phyloP scores from a whole-genome alignment of 2,888 invertebrate genomes.

The Hermodice carunculata region DNA sequence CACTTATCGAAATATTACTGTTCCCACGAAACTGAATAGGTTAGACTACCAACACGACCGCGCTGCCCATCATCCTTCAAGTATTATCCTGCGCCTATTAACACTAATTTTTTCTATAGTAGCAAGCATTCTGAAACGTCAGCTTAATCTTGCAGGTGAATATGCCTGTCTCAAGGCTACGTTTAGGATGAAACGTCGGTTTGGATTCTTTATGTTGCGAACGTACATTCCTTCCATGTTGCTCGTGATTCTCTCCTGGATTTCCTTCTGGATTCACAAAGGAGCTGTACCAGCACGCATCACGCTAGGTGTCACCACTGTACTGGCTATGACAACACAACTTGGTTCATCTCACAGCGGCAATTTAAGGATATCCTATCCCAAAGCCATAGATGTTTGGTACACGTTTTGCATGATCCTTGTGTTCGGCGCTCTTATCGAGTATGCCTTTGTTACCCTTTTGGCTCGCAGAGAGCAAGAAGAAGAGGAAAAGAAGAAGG shows the following conservation, averaged over 20 bases:
- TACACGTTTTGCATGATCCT: conserved; percentile 41
- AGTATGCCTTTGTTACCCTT: conserved; percentile 40
- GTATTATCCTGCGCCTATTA: no score
- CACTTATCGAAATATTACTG: no score
- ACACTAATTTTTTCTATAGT: no score
- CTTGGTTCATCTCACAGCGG: conserved; percentile 25
- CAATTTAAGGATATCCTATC: conserved; percentile 39
- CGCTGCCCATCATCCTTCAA: no score
- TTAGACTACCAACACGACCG: no score
- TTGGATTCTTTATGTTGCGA: conserved; percentile 43
- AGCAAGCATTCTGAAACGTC: no score
- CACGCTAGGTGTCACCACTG: conserved; percentile 35
- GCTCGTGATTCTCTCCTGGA: conserved; percentile 46
- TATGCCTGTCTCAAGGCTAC: conserved; percentile 39
- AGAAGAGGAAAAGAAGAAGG: neutral
- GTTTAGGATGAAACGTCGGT: conserved; percentile 37
- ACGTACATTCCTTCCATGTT: conserved; percentile 44
- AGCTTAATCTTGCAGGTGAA: no score
- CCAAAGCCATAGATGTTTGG: conserved; percentile 44
- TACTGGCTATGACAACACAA: conserved; percentile 29
- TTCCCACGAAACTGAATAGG: no score
- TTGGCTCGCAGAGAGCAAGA: conserved; percentile 13
- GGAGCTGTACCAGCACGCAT: conserved; percentile 45
- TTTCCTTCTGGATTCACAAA: conserved; percentile 48
- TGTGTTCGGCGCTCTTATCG: conserved; percentile 39